phyloP scores from a whole-genome alignment of 2,113 vertebrate genomes.

The Gallinago paraguaiae region DNA sequence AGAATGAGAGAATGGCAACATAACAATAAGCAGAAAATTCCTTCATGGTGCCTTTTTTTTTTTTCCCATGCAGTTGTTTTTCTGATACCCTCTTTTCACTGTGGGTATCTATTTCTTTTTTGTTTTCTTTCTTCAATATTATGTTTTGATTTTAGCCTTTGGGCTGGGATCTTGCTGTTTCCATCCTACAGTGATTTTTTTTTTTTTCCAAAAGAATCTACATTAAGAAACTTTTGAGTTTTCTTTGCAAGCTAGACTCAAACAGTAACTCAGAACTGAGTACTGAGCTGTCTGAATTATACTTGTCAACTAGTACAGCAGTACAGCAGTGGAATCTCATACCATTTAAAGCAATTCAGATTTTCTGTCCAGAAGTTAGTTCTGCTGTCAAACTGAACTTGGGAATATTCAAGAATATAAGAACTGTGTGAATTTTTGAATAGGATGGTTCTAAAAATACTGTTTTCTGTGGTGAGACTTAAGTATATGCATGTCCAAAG shows the following conservation, averaged over 20 bases:
- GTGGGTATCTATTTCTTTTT: background rate
- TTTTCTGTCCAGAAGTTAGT: background rate
- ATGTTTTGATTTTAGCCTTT: background rate
- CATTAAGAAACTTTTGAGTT: background rate
- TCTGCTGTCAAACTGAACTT: background rate
- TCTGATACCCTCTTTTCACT: background rate
- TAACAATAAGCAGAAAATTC: constrained; percentile 7
- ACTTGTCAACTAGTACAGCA: background rate
- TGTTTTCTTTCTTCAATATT: background rate
- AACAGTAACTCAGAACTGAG: background rate
- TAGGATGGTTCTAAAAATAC: background rate
- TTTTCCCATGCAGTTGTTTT: background rate
- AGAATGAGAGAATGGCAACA: background rate
- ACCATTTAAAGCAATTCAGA: background rate
- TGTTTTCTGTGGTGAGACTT: background rate
- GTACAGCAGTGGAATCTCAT: background rate
- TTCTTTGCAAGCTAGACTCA: background rate
- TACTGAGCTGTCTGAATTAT: background rate
- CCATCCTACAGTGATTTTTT: background rate
- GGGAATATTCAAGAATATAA: background rate
- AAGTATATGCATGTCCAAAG: background rate
- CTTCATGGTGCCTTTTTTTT: background rate
- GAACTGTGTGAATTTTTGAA: background rate
- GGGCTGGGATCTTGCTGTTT: background rate
- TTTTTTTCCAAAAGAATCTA: background rate